These are phyloP conservation scores for Colossoma macropomum DNA, from an alignment of 2,113 vertebrate species.

Conservation along the genomic window DNA sequence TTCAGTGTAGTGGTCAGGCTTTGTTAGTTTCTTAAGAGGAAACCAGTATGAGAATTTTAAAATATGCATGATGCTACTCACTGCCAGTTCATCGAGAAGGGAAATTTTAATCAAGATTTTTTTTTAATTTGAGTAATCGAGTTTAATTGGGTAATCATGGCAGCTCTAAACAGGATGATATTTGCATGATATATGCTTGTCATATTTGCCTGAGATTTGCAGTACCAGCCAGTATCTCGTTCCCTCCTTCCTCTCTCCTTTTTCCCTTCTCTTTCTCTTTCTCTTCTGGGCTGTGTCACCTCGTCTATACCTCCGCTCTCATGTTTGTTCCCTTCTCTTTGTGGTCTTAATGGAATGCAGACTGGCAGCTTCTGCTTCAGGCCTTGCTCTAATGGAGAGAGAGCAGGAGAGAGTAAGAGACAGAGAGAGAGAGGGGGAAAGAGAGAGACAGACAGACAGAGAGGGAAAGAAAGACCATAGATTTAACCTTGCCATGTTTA, in stretches of 20 bases:
- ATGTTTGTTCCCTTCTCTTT: slow-evolving; percentile 41
- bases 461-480: background rate
- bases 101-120: background rate
- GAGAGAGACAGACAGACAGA: background rate
- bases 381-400: slow-evolving; percentile 46
- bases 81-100: background rate
- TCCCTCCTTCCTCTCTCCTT: slow-evolving; percentile 2
- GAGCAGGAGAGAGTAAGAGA: slow-evolving; percentile 15
- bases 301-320: slow-evolving; percentile 11
- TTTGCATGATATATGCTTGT: background rate
- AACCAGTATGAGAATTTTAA: background rate
- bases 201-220: background rate
- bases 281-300: background rate
- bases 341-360: slow-evolving; percentile 51
- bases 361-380: slow-evolving; percentile 44
- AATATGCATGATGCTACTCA: background rate
- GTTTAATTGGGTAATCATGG: background rate
- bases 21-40: background rate
- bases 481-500: slow-evolving; percentile 10
- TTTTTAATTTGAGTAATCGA: background rate
- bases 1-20: background rate
- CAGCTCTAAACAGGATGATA: no score
- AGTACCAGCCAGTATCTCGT: background rate
- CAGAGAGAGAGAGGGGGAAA: slow-evolving; percentile 9
- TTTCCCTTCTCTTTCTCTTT: slow-evolving; percentile 7